A percentile compares a stretch with the other conserved stretches of the same genome.
Conservation (phyloP, 2,113 vertebrate species). For the rat (Rattus norvegicus) region GRCr8 NC_086033.1:74056001-74056500, state of each 20-base stretch:
- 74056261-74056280: not conserved
- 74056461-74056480: not conserved
- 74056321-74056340: constrained; percentile 19
- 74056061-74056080: constrained; percentile 68
- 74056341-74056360: not conserved
- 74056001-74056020: constrained; percentile 72
- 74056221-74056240: not conserved
- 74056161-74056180: not conserved
- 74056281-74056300: not conserved
- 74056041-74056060: constrained; percentile 61
- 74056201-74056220: not conserved
- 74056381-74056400: not conserved
- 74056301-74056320: not conserved
- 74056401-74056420: not conserved
- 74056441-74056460: not conserved
- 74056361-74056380: not conserved
- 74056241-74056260: constrained; percentile 10
- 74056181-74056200: not conserved
- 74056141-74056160: not conserved
- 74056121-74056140: not conserved
- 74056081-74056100: not conserved
- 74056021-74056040: constrained; percentile 64
- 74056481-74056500: not conserved
- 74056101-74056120: constrained; percentile 8
- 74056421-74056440: not conserved